A percentile compares a stretch with the other conserved stretches of the same genome.
These are phyloP conservation scores for Timandra comae DNA, from an alignment of 2,888 invertebrate species.

Conservation along the genomic window DNA sequence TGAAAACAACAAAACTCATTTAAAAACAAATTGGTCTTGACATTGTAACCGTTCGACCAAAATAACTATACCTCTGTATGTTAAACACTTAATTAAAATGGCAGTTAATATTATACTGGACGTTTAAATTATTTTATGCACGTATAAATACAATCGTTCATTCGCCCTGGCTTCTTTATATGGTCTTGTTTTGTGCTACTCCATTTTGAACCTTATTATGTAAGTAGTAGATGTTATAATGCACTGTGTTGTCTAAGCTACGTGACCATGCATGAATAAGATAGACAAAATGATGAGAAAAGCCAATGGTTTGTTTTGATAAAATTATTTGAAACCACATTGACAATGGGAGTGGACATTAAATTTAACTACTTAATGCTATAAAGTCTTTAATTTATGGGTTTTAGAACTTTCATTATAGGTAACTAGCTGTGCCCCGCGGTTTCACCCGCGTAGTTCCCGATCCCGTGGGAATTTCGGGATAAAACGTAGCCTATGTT, in stretches of 20 bases:
- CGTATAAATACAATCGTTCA: conserved; percentile 54
- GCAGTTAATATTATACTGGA: conserved; percentile 24
- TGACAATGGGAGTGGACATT: conserved; percentile 13
- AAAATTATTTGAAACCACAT: conserved; percentile 6
- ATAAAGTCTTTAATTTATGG: too few relatives aligned
- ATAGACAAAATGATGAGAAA: conserved; percentile 30
- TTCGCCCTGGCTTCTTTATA: conserved; percentile 36
- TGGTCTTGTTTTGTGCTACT: conserved; percentile 25
- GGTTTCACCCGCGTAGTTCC: too few relatives aligned
- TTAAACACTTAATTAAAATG: conserved; percentile 17
- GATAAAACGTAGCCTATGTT: too few relatives aligned
- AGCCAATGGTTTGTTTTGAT: conserved; percentile 32
- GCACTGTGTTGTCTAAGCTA: conserved; percentile 16
- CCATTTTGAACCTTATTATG: conserved; percentile 8
- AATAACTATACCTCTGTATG: conserved; percentile 10
- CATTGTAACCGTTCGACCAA: conserved; percentile 33
- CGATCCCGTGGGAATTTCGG: too few relatives aligned
- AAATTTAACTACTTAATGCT: background rate
- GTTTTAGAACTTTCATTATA: too few relatives aligned
- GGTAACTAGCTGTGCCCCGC: too few relatives aligned
- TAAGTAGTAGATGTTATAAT: conserved; percentile 7
- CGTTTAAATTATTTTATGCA: conserved; percentile 41
- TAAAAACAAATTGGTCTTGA: conserved; percentile 39
- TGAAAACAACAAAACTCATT: conserved; percentile 28
- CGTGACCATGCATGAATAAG: conserved; percentile 36